These are phyloP conservation scores for Myotis myotis DNA, from an alignment of 2,797 vertebrate species.

Conservation along the genomic window DNA sequence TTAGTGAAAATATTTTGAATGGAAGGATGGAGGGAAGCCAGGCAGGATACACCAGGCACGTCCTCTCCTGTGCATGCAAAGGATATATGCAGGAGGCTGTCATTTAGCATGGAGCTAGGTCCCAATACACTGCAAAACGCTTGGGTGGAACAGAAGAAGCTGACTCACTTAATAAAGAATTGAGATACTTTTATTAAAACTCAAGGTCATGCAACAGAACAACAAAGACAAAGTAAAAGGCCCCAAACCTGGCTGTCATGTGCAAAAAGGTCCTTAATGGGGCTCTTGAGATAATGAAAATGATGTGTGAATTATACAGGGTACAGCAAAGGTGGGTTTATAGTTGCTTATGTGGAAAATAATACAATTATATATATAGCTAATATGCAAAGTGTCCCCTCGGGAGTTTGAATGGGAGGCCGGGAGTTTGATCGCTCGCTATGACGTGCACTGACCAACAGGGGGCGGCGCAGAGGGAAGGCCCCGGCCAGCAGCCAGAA, in stretches of 20 bases:
- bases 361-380: not conserved
- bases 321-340: not conserved
- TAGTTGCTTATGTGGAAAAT: not conserved
- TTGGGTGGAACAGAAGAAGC: not conserved
- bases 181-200: slow-evolving; percentile 14
- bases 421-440: too few species aligned
- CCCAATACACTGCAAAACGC: not conserved
- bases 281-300: not conserved
- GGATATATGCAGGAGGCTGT: not conserved
- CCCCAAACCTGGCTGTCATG: not conserved
- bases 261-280: not conserved
- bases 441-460: too few species aligned
- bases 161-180: not conserved
- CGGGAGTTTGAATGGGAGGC: too few species aligned
- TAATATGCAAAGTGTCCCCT: too few species aligned
- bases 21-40: not conserved
- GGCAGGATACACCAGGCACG: not conserved
- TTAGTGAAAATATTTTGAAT: not conserved
- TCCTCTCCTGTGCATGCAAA: not conserved
- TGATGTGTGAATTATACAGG: not conserved
- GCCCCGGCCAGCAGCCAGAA: too few species aligned
- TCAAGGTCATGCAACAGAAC: not conserved
- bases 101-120: not conserved
- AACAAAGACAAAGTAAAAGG: not conserved
- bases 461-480: too few species aligned